Evolutionary conservation across 2,888 invertebrate genomes (phyloP).

Genomic region (Pyrocoelia pectoralis): DNA sequence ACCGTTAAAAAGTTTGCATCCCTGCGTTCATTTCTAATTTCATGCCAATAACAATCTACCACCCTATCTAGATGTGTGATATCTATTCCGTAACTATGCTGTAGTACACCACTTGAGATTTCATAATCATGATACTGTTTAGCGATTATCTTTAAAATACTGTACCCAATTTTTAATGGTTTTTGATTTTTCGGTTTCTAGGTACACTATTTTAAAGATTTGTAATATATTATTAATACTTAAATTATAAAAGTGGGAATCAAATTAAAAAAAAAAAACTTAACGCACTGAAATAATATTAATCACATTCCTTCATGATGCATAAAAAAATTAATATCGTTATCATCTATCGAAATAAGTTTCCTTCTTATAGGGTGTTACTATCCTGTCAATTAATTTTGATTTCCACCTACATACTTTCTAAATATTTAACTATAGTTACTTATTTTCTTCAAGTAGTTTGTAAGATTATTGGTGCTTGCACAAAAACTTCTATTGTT

Average conservation of each 20-base stretch:
- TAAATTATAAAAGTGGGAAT: conserved; percentile 37
- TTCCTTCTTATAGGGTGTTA: conserved; percentile 25
- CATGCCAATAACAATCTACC: conserved; percentile 8
- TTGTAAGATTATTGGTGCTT: conserved; percentile 51
- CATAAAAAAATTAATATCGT: conserved; percentile 22
- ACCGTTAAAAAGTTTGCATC: neutral
- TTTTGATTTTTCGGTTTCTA: conserved; percentile 13
- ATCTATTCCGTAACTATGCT: conserved; percentile 32
- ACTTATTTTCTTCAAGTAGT: conserved; percentile 36
- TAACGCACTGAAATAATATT: conserved; percentile 28
- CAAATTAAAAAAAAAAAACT: conserved; percentile 28
- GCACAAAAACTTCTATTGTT: conserved; percentile 51
- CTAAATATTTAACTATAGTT: conserved; percentile 31
- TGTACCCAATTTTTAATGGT: conserved; percentile 15
- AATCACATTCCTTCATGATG: conserved; percentile 34
- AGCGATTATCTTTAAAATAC: conserved; percentile 33
- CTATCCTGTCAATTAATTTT: conserved; percentile 35
- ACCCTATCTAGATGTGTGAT: conserved; percentile 29
- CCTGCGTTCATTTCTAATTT: conserved; percentile 16
- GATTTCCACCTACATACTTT: conserved; percentile 36
- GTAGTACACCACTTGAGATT: conserved; percentile 26
- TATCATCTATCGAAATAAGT: conserved; percentile 12
- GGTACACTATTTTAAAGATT: conserved; percentile 29
- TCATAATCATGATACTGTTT: conserved; percentile 33
- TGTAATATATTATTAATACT: conserved; percentile 25